Evolutionary conservation across 2,797 vertebrate species (phyloP).

Genomic region (Arnoldichthys spilopterus): DNA sequence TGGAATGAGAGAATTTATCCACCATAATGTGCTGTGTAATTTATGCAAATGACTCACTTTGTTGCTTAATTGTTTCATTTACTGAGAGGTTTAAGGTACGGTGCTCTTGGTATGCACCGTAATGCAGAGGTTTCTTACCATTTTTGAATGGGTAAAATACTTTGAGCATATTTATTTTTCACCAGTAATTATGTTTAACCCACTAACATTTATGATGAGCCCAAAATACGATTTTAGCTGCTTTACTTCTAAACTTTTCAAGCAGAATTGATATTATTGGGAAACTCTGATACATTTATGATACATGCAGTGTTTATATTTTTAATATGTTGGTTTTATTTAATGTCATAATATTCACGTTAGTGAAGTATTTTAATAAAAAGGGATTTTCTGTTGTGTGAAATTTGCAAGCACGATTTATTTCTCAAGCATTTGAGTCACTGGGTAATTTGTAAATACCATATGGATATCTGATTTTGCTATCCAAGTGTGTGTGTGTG

Average conservation of each 20-base stretch:
- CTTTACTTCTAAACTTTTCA: too few species aligned
- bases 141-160: background rate
- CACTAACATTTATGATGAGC: background rate
- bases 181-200: background rate
- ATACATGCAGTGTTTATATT: too few species aligned
- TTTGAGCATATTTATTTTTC: background rate
- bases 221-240: background rate
- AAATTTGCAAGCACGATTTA: background rate
- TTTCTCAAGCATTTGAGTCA: background rate
- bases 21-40: slow-evolving; percentile 89
- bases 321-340: too few species aligned
- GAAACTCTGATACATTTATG: too few species aligned
- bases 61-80: slow-evolving; percentile 84
- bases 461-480: background rate
- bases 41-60: slow-evolving; percentile 95
- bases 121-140: background rate
- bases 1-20: slow-evolving; percentile 79
- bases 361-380: background rate
- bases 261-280: too few species aligned
- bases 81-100: slow-evolving; percentile 74
- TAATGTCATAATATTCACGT: background rate
- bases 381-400: background rate
- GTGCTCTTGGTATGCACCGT: slow-evolving; percentile 46
- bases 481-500: background rate
- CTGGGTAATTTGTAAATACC: background rate